Evolutionary conservation across 2,888 invertebrate genomes (phyloP).

Genomic region (Plebejus anna): DNA sequence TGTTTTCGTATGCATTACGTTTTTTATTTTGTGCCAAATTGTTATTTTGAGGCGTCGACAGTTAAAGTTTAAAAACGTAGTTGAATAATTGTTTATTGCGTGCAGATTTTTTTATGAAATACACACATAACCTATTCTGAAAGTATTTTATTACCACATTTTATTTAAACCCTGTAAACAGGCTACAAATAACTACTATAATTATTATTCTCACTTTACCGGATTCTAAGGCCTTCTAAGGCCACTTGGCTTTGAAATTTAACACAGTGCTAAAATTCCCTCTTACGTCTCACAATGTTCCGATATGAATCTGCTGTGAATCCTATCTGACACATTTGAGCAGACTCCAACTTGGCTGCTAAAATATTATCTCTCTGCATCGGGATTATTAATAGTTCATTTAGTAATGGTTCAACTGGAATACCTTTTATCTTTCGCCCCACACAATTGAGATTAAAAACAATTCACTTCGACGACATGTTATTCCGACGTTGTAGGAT

Average conservation of each 20-base stretch:
- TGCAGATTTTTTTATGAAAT: too few relatives aligned
- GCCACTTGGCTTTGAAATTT: not conserved
- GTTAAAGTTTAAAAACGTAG: too few relatives aligned
- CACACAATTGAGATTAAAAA: not conserved
- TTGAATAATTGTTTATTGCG: too few relatives aligned
- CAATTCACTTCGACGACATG: not conserved
- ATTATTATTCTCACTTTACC: not conserved
- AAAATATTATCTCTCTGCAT: slow-evolving; percentile 13
- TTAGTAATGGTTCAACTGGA: slow-evolving; percentile 5
- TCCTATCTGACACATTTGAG: slow-evolving; percentile 22
- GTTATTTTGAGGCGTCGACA: too few relatives aligned
- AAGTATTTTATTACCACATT: too few relatives aligned
- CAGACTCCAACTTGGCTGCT: slow-evolving; percentile 13
- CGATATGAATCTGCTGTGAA: slow-evolving; percentile 13
- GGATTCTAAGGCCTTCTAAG: not conserved
- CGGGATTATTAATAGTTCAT: slow-evolving; percentile 22
- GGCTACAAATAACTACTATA: too few relatives aligned
- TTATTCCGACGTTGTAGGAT: not conserved
- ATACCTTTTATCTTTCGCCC: not conserved
- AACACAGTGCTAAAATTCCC: not conserved
- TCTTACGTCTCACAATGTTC: not conserved
- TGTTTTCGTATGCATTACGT: too few relatives aligned
- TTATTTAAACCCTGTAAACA: too few relatives aligned
- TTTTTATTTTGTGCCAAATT: too few relatives aligned
- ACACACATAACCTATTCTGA: too few relatives aligned